Conservation (phyloP, 2,888 invertebrate species). For the Diaprepes abbreviatus region DNA sequence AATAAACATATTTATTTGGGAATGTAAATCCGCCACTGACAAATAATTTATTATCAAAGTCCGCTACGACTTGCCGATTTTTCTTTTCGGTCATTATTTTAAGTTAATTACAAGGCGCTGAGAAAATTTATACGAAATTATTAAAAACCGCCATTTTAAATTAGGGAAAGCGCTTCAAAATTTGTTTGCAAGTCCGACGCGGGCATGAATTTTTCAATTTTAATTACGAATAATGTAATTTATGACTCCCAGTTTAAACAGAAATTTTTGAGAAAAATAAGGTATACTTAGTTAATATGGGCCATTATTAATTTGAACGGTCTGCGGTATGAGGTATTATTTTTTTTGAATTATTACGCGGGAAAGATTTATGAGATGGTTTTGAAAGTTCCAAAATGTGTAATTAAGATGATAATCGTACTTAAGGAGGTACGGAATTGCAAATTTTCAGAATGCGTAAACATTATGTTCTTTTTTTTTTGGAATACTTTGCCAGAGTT, state of each 20-base stretch:
- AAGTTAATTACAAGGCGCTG: slow-evolving; percentile 26
- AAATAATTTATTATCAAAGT: slow-evolving; percentile 8
- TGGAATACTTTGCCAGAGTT: too few species aligned
- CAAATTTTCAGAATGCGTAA: slow-evolving; percentile 20
- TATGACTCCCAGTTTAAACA: slow-evolving; percentile 28
- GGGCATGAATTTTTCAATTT: slow-evolving; percentile 30
- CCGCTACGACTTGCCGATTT: slow-evolving; percentile 11
- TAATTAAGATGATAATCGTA: slow-evolving; percentile 34
- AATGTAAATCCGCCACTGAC: slow-evolving; percentile 5
- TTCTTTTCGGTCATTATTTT: slow-evolving; percentile 16
- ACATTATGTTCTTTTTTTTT: too few species aligned
- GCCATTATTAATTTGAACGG: slow-evolving; percentile 40
- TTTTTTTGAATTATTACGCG: slow-evolving; percentile 19
- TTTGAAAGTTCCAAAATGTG: slow-evolving; percentile 36
- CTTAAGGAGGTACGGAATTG: slow-evolving; percentile 10
- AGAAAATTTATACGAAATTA: slow-evolving; percentile 32
- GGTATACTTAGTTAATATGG: slow-evolving; percentile 38
- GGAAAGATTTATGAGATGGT: slow-evolving; percentile 36
- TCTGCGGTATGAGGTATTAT: neutral
- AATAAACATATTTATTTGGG: too few species aligned
- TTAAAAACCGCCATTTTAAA: slow-evolving; percentile 25
- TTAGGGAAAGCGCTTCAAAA: slow-evolving; percentile 37
- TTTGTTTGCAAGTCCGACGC: slow-evolving; percentile 17
- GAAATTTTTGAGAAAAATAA: slow-evolving; percentile 28
- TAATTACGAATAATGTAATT: slow-evolving; percentile 29